Base-by-base conservation (phyloP, 2,113 vertebrate genomes). In the Rhinopomastus cyanomelas region DNA sequence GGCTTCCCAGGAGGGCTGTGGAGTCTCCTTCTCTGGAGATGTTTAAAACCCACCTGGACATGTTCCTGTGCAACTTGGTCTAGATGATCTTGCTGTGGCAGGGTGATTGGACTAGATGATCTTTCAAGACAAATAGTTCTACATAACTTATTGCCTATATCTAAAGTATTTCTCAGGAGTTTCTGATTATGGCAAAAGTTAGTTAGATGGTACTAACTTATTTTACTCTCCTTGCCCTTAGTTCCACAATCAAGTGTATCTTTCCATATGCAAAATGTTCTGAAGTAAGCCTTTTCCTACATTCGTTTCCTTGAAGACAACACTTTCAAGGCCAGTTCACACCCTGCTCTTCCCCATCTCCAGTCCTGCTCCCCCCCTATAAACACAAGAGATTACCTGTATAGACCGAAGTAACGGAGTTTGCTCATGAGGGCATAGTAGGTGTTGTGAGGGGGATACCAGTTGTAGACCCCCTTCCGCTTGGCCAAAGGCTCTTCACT, bases 381-480 rank as follows among this genome's bases (percentile, higher is more conserved):
- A 59, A 36, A 25, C 12, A 12, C 64, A 29, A 42, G 56, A 5
- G 2, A 49, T 92, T 95, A 99, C 99, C 99, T 99, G 97, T 99
- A 99, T 49, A 99, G 98, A 16, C 99, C 99, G 57, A 98, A 93
- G 94, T 96, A 98, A 64, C 99, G 96, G 7, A 99, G 98, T 48
- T 96, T 99, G 92, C 96, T 97, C 95, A 98, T 99, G 91, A 99
- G 97, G 12, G 95, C 96, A 0, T 97, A 97, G 81, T 99, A 99
- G 56, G 98, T 96, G 81, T 98, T 98, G 96, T 99, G 99, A 56
- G 98, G 97, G 34, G 99, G 99, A 81, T 99, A 99, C 99, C 99
- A 99, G 92, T 97, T 96, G 2, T 98, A 98, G 48, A 99, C 98
- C 56, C 98, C 99, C 68, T 98, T 98, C 94, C 9, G 94, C 93